Base-by-base conservation (phyloP, 2,797 vertebrate species). In the Brachyrhaphis roseni region DNA sequence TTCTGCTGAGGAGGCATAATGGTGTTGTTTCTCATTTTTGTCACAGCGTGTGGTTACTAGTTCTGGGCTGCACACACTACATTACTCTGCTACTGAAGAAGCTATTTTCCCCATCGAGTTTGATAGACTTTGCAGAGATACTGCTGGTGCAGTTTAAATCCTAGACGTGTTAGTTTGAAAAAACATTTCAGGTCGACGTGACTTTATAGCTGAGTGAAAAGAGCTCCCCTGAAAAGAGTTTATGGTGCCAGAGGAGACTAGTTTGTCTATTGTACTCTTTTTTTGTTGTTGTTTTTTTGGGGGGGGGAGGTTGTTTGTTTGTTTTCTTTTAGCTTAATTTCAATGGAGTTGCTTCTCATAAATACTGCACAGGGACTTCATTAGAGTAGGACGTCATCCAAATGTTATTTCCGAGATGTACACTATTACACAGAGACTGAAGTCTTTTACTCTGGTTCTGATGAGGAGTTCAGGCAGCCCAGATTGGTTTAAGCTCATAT, bases 1-100 rank as follows among this genome's bases (percentile, higher is more conserved):
- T 93, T 91, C 88, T 89, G 83, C 89, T 45, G 86, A 82, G 74
- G 83, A 83, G 68, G 75, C 81, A 80, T 92, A 91, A 93, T 92
- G 74, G 87, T 68, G 79, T 90, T 92, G 90, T 92, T 93, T 87
- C 83, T 95, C 93, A 92, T 90, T 91, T 88, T 81, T 92, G 93
- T 91, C 91, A 89, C 82, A 59, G 66, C 84, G 86, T 89, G 88
- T 16, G 85, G 86, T 84, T 88, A 23, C 79, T n/a, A 66, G 86
- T 81, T 75, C 59, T 62, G 62, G 66, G 34, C 74, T 73, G 55
- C 81, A 72, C 82, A 86, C 86, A 76, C 86, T 82, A 83, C 75
- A 86, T 89, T 82, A 82, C 87, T 77, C 74, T 73, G 80, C 64
- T 43, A n/a, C 66, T 77, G 87, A 88, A 91, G 92, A 89, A 82